phyloP scores from a whole-genome alignment of 2,113 vertebrate species.

The Hypanus sabinus region DNA sequence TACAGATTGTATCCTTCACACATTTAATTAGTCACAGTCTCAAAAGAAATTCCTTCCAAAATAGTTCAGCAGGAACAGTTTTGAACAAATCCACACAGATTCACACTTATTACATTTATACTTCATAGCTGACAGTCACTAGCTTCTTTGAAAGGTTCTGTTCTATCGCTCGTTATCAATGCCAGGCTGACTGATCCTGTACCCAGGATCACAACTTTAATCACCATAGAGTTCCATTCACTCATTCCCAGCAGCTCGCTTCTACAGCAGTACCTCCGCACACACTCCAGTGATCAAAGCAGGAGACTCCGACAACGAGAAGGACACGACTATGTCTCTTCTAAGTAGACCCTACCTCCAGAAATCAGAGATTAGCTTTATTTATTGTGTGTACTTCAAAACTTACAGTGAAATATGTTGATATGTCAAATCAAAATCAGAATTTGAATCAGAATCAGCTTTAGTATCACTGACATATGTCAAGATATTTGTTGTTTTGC shows the following conservation, averaged over 20 bases:
- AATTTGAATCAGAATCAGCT: no score
- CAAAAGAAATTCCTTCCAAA: not conserved
- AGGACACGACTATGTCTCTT: not conserved
- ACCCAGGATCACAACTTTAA: not conserved
- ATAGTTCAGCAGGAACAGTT: not conserved
- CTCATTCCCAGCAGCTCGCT: not conserved
- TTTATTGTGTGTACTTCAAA: no score
- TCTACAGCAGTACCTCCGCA: not conserved
- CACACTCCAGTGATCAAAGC: not conserved
- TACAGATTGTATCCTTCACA: not conserved
- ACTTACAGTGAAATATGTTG: no score
- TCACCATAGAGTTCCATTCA: not conserved
- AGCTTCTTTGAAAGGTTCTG: not conserved
- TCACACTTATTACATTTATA: not conserved
- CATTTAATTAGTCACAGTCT: not conserved
- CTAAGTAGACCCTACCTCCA: not conserved
- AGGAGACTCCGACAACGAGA: not conserved
- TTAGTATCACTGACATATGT: no score
- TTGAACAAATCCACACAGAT: not conserved
- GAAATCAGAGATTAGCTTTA: no score
- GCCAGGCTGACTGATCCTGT: not conserved
- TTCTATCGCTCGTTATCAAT: not conserved
- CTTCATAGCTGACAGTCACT: not conserved
- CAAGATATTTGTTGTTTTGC: no score
- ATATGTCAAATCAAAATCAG: no score